These are phyloP conservation scores for Cottus gobio DNA, from an alignment of 2,113 vertebrate genomes.

Conservation along the genomic window DNA sequence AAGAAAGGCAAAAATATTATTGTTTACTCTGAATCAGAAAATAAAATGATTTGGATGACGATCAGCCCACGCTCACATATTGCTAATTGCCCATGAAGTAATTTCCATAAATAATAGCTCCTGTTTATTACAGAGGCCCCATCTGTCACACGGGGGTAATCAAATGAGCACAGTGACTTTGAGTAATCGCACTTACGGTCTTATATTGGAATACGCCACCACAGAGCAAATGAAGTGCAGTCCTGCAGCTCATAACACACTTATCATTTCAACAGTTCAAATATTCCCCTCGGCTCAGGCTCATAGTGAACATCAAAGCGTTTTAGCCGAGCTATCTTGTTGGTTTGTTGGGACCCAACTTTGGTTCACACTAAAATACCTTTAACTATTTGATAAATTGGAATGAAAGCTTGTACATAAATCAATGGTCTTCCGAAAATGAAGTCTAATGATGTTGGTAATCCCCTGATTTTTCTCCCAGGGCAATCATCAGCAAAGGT, in stretches of 20 bases:
- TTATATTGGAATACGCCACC: constrained; percentile 13
- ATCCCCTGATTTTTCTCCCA: background rate
- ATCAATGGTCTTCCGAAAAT: background rate
- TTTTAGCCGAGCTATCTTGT: background rate
- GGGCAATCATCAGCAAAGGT: background rate
- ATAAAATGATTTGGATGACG: constrained; percentile 55
- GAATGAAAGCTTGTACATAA: background rate
- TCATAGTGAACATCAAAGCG: constrained; percentile 5
- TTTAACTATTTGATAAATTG: background rate
- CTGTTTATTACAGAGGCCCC: constrained; percentile 59
- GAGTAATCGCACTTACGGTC: constrained; percentile 50
- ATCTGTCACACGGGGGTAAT: constrained; percentile 70
- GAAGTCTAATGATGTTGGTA: background rate
- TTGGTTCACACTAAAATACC: background rate
- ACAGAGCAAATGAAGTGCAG: constrained; percentile 19
- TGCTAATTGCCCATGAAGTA: constrained; percentile 71
- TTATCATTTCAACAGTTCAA: background rate
- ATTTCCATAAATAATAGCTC: constrained; percentile 78
- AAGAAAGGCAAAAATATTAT: constrained; percentile 14
- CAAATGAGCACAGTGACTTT: constrained; percentile 62
- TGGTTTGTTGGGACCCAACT: background rate
- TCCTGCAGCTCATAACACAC: constrained; percentile 20
- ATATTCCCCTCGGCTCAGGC: background rate
- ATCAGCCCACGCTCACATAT: constrained; percentile 52
- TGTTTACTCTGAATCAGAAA: constrained; percentile 51